Conservation (phyloP, 2,797 vertebrate species). For the Aldrovandia affinis region DNA sequence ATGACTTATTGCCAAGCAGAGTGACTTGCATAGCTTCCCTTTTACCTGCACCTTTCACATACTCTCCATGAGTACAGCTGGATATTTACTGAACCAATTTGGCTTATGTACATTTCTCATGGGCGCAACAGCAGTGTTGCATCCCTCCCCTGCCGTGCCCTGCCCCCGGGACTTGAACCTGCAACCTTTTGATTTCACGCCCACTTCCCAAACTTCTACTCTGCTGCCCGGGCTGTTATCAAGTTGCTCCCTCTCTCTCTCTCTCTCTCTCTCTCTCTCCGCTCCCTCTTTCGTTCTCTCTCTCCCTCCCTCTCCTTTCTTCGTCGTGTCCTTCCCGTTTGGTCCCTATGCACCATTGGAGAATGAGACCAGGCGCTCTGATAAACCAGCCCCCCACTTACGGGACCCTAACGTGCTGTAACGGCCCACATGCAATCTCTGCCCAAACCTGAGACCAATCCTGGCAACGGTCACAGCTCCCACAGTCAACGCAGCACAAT, state of each 20-base stretch:
- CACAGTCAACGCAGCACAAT: neutral
- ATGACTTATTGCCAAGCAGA: neutral
- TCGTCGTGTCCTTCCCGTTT: neutral
- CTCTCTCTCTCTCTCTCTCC: slow-evolving; percentile 46
- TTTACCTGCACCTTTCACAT: neutral
- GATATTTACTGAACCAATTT: neutral
- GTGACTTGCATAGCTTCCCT: neutral
- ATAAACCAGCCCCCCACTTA: too few species aligned
- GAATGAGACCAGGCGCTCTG: too few species aligned
- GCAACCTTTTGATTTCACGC: neutral
- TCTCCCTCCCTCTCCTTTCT: neutral
- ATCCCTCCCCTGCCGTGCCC: neutral
- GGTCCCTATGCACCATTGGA: too few species aligned
- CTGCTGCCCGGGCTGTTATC: neutral
- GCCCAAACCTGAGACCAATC: too few species aligned
- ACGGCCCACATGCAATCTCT: too few species aligned
- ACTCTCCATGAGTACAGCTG: neutral
- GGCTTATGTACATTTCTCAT: neutral
- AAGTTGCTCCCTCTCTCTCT: slow-evolving; percentile 32
- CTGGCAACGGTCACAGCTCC: too few species aligned
- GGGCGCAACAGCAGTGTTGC: neutral
- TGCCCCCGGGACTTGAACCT: neutral
- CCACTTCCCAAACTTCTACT: neutral
- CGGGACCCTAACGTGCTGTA: too few species aligned
- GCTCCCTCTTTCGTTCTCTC: slow-evolving; percentile 47